These are phyloP conservation scores for Gambelia wislizenii DNA, from an alignment of 2,797 vertebrate species.

Conservation along the genomic window DNA sequence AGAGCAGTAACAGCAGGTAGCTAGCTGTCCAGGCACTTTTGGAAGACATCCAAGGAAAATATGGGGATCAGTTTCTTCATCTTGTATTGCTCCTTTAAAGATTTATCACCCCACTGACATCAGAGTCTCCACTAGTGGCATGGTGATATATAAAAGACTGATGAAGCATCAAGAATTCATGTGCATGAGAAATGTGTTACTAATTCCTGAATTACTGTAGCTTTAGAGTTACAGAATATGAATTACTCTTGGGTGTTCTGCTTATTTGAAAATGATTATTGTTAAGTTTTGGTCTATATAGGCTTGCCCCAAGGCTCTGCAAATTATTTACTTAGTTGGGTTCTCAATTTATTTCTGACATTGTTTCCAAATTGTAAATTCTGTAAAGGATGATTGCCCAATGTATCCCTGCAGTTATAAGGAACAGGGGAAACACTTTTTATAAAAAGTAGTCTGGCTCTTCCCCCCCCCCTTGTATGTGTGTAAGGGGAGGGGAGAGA, in stretches of 20 bases:
- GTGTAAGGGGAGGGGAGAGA: background rate
- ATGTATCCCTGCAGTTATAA: background rate
- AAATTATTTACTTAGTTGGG: background rate
- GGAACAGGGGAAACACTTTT: background rate
- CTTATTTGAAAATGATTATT: constrained; percentile 31
- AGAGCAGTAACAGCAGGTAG: too few relatives aligned
- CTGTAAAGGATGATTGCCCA: background rate
- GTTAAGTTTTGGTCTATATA: constrained; percentile 36
- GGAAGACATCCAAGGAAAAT: too few relatives aligned
- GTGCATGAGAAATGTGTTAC: background rate
- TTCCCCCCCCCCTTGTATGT: background rate
- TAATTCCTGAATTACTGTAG: background rate
- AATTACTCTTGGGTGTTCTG: constrained; percentile 28
- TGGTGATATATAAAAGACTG: background rate
- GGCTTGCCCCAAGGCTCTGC: constrained; percentile 22
- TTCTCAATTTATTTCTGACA: background rate
- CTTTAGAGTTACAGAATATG: background rate
- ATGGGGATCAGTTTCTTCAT: too few relatives aligned
- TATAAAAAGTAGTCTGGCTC: background rate
- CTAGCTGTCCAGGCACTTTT: too few relatives aligned
- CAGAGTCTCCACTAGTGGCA: too few relatives aligned
- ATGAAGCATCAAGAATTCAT: background rate
- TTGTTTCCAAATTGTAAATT: background rate
- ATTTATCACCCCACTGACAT: too few relatives aligned
- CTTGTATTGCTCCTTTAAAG: too few relatives aligned